Evolutionary conservation across 1,140 invertebrate genomes (phyloP), one percentile per base, ranked within the genome.

Genomic region (Xylocopa sonorina): DNA sequence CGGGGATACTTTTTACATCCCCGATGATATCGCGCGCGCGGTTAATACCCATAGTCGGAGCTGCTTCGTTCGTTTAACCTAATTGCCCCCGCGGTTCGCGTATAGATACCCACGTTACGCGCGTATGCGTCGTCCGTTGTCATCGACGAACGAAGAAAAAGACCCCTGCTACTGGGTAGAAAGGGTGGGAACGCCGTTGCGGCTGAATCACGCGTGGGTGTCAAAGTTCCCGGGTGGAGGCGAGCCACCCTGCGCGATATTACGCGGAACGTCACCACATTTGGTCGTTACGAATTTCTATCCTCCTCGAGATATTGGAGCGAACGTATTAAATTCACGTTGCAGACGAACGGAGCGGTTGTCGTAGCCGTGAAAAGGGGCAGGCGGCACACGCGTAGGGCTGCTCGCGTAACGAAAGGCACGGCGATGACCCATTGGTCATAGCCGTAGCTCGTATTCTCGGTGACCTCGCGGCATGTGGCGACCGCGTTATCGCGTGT

Each of bases 51-150:
- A 62, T 64, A 24, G 57, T 46, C 74, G 69, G 38, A 43, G 48
- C 21, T 43, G 80, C 80, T 57, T 69, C 64, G 63, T 84, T 84
- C 83, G 66, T 72, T 64, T 84, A 83, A 80, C 77, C 77, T 74
- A 84, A 83, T 83, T 83, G 78, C 12, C 63, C 12, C 7, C 10
- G 38, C 16, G 38, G 50, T 76, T 46, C 27, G n/a, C 12, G 27
- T 68, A n/a, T 34, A 24, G 46, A 48, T 51, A 21, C 16, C 9
- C 16, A 43, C 14, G 9, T 48, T 38, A 21, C 9, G 29, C 63
- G 12, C 32, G 21, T 6, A 14, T 34, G 10, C 24, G 18, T 27
- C 14, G 27, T 24, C 24, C 43, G n/a, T 66, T 50, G n/a, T 50
- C 18, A n/a, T 48, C 27, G 18, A 32, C 24, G 27, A 24, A 50